phyloP scores from a whole-genome alignment of 2,797 vertebrate species.

The Setipinna tenuifilis region DNA sequence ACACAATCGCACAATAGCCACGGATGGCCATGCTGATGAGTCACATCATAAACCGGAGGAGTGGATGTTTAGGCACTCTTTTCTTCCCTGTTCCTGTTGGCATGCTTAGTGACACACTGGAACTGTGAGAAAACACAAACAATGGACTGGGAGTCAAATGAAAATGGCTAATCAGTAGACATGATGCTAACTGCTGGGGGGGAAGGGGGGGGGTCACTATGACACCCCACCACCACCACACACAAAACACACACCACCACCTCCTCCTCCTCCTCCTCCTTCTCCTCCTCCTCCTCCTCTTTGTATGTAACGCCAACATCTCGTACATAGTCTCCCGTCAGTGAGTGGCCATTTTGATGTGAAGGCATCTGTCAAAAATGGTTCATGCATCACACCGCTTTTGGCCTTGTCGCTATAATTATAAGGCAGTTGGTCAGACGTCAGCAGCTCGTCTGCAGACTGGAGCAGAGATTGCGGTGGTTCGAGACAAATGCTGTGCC shows the following conservation, averaged over 20 bases:
- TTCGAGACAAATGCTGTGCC: not conserved
- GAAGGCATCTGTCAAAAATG: not conserved
- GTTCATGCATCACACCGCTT: not conserved
- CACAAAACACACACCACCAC: no score
- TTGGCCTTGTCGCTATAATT: not conserved
- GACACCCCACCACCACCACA: no score
- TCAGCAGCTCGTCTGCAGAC: not conserved
- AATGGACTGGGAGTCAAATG: not conserved
- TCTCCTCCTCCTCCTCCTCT: no score
- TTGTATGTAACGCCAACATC: no score
- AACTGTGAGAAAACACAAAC: constrained; percentile 4
- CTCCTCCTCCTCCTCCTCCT: no score
- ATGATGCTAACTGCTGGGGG: no score
- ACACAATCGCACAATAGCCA: not conserved
- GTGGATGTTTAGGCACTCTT: not conserved
- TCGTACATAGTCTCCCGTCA: not conserved
- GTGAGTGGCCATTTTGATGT: constrained; percentile 3
- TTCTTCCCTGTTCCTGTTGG: not conserved
- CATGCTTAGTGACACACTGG: not conserved
- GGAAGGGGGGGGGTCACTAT: no score
- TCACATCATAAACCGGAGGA: not conserved
- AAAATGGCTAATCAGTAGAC: no score
- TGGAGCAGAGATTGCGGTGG: not conserved
- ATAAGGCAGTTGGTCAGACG: not conserved
- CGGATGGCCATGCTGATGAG: not conserved